Conservation (phyloP, 2,888 invertebrate species). For the Pammene fasciana region DNA sequence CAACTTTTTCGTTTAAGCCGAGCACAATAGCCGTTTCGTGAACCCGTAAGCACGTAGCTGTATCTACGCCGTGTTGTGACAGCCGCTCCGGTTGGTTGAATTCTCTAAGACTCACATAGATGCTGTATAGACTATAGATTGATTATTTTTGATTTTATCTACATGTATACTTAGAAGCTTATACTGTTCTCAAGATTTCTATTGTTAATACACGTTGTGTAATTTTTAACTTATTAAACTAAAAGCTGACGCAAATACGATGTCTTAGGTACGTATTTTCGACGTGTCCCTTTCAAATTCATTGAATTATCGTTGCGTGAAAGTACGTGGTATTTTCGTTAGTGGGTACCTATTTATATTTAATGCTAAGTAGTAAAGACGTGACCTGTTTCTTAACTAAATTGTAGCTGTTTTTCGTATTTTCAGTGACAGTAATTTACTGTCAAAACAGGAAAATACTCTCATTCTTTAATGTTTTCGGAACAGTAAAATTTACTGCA, state of each 20-base stretch:
- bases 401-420: not conserved
- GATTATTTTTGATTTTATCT: too few relatives aligned
- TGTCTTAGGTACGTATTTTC: not conserved
- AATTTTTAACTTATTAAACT: not conserved
- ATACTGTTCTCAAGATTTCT: too few relatives aligned
- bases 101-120: too few relatives aligned
- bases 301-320: not conserved
- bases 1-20: constrained; percentile 12
- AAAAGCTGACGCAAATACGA: not conserved
- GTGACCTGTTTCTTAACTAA: not conserved
- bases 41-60: not conserved
- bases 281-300: not conserved
- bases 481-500: too few relatives aligned
- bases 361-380: not conserved
- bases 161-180: too few relatives aligned
- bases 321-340: constrained; percentile 1
- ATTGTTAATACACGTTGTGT: not conserved
- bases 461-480: too few relatives aligned
- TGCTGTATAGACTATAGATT: too few relatives aligned
- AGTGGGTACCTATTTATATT: not conserved
- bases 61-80: too few relatives aligned
- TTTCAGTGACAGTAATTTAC: not conserved
- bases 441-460: too few relatives aligned
- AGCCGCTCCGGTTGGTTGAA: too few relatives aligned
- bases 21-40: not conserved